Evolutionary conservation across 2,113 vertebrate species (phyloP), one percentile per base, ranked within the genome.

Genomic region (Gobio gobio): DNA sequence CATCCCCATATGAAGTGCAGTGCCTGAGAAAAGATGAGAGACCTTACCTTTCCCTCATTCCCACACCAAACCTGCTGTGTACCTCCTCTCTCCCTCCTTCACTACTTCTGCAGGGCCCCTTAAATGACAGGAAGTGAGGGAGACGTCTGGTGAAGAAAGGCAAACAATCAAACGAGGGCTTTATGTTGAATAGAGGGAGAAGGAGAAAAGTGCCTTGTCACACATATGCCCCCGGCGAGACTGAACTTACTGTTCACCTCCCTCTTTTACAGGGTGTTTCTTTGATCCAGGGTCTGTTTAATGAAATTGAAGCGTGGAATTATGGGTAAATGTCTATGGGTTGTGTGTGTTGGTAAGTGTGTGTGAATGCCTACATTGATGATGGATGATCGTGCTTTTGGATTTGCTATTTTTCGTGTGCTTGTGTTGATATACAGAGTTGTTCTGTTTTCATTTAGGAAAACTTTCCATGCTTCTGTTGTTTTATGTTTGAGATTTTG

Each of bases 91-190:
- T 82, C 59, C 72, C 82, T 79, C 70, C 83, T 78, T 83, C 24
- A 83, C 79, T 83, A 45, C 73, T 70, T 83, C 85, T 83, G 43
- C 86, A 84, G 85, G 78, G 85, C 82, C 85, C 59, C 86, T 85
- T 76, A 79, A 74, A 89, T 68, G 68, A 61, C 83, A 84, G 80
- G 85, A 90, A 89, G 88, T 80, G 66, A 82, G 81, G 68, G 85
- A 87, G 82, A 83, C 29, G 73, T 72, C 72, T 83, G 78, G 66
- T 76, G 87, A 85, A 74, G 80, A 22, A 83, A 51, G 63, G 78
- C 82, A 86, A 87, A 82, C 78, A 75, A 82, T 85, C 47, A 84
- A 87, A 86, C 58, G 51, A 22, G 20, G 76, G 68, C 72, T 87
- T 83, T 80, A 72, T 88, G 68, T 56, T 76, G 72, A 59, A 83